Evolutionary conservation across 2,888 invertebrate species (phyloP).

Genomic region (Thumatha senex): DNA sequence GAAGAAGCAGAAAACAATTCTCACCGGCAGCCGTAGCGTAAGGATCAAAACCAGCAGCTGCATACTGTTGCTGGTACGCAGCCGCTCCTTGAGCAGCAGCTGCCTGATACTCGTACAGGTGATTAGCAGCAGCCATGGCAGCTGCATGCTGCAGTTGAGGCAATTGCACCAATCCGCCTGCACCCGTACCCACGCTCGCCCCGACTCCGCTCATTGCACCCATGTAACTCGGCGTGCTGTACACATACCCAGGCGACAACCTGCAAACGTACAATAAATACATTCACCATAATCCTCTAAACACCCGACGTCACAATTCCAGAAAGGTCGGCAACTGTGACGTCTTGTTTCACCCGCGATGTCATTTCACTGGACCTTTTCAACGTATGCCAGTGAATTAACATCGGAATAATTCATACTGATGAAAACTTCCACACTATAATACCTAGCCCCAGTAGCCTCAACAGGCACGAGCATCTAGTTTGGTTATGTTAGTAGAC

Average conservation of each 20-base stretch:
- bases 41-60: conserved; percentile 89
- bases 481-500: conserved; percentile 80
- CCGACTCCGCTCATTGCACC: conserved; percentile 86
- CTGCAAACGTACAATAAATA: conserved; percentile 52
- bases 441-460: conserved; percentile 78
- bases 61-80: conserved; percentile 89
- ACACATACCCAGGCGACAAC: conserved; percentile 87
- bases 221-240: conserved; percentile 90
- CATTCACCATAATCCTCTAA: conserved; percentile 11
- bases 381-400: conserved; percentile 43
- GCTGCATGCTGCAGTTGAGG: conserved; percentile 89
- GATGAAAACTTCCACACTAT: conserved; percentile 66
- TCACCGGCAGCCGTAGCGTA: conserved; percentile 89
- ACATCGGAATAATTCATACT: conserved; percentile 57
- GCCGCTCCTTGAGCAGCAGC: conserved; percentile 88
- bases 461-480: conserved; percentile 70
- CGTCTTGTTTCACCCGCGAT: conserved; percentile 43
- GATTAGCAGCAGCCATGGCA: conserved; percentile 91
- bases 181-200: conserved; percentile 81
- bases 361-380: conserved; percentile 43
- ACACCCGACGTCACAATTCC: conserved; percentile 24
- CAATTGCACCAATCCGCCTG: conserved; percentile 87
- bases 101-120: conserved; percentile 92
- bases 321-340: conserved; percentile 30
- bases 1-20: conserved; percentile 19